Base-by-base conservation (phyloP, 2,888 invertebrate genomes). In the Abrostola tripartita region DNA sequence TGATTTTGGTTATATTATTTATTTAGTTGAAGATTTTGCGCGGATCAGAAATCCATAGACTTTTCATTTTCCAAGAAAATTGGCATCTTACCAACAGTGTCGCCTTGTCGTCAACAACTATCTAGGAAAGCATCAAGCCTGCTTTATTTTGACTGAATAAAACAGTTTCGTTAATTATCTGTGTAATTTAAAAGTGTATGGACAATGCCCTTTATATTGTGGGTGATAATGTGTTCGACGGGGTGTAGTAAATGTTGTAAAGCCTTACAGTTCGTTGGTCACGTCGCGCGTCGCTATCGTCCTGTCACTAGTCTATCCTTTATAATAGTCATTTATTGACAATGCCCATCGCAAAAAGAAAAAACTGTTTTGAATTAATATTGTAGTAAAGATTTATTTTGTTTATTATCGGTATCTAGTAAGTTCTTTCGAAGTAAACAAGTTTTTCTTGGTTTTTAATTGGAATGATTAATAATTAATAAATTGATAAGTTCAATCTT, bases 161-260 rank as follows among this genome's bases (percentile, higher is more conserved):
- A 47, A 5, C 14, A 24, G 24, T 24, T 24, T 47, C 8, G 24
- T 24, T 47, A 8, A 40, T 40, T 24, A 47, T 47, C 44, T 14
- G 9, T 47, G 44, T 47, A 47, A 47, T 47, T 24, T 14, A 24
- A 9, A 47, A 24, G 24, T 24, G 24, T 2, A 24, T 24, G 24
- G 1, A 24, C 44, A 47, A 24, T 47, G 44, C 10, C 44, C 8
- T 9, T 41, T 41, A 7, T 49, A 11, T 35, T 49, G 35, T 52
- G 5, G 8, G 38, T 52, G 24, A 10, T 44, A 44, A 11, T 38
- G 54, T 76, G 80, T 78, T 77, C 83, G 73, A 61, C 81, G 74
- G 60, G 35, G 66, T 63, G 81, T 66, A 61, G 52, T 79, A 81
- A 83, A 82, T 82, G 82, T 83, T 87, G 87, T 88, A 87, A 88